phyloP scores from a whole-genome alignment of 2,113 vertebrate species.

The Gracilinanus agilis region DNA sequence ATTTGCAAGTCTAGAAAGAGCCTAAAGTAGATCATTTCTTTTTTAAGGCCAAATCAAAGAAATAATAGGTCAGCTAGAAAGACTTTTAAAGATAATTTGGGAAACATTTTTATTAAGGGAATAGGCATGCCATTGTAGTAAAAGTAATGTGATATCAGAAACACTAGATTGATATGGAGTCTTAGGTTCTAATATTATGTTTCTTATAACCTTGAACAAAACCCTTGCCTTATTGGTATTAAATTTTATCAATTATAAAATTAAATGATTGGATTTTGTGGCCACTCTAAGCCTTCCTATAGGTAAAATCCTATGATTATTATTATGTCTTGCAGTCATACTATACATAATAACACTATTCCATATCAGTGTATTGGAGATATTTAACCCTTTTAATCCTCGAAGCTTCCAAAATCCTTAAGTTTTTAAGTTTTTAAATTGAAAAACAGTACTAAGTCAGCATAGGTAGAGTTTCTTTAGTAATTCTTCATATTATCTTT shows the following conservation, averaged over 20 bases:
- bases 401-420: too few species aligned
- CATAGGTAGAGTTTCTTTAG: too few species aligned
- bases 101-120: background rate
- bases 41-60: background rate
- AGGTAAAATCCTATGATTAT: background rate
- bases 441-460: too few species aligned
- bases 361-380: background rate
- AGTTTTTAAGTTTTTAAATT: too few species aligned
- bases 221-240: background rate
- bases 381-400: too few species aligned
- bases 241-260: background rate
- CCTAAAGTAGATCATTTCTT: background rate
- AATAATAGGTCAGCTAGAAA: background rate
- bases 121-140: background rate
- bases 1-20: background rate
- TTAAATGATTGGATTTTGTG: background rate
- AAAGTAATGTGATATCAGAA: background rate
- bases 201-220: background rate
- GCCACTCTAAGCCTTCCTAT: background rate
- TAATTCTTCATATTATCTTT: too few species aligned
- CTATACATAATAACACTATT: background rate
- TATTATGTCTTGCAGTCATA: background rate
- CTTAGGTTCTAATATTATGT: background rate
- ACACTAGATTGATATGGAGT: background rate
- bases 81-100: background rate